Evolutionary conservation across 1,140 invertebrate species (phyloP), one percentile per base, ranked within the genome.

Genomic region (Leucophenga varia): DNA sequence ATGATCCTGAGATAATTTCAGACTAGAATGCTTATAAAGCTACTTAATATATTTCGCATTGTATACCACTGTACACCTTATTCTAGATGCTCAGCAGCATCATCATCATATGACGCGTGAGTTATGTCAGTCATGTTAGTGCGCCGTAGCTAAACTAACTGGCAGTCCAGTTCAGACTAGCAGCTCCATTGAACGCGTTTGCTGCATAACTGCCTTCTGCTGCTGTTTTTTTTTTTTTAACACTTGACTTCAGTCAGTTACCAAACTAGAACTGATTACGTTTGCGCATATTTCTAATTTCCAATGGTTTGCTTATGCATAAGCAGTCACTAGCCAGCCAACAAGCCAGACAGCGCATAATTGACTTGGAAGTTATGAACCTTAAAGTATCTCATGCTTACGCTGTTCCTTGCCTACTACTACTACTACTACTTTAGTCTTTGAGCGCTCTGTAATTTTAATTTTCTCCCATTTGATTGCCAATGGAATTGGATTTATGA

Each of bases 291-390:
- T 59, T 68, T 57, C 49, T 42, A 9, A 17, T 51, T 20, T 41
- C 43, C 38, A 28, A 7, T n/a, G 34, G 14, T 14, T n/a, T n/a
- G n/a, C n/a, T n/a, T n/a, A 32, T 40, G 45, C 45, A 51, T 53
- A 41, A 40, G 39, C 30, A 32, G n/a, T 9, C 45, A 32, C 32
- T 28, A 34, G 44, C 22, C n/a, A n/a, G n/a, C 10, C 40, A 36
- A 41, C 44, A 54, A 34, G 32, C 16, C 32, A 34, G 32, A 14
- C 32, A 25, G 22, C 47, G 63, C 64, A 63, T 67, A 68, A 67
- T 63, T 67, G 63, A 67, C 64, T 67, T 67, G 64, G 59, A 67
- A 67, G 63, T 67, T 67, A 67, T 67, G 63, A 67, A 67, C 63
- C 63, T 67, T 67, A 68, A 67, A 67, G 63, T 68, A 49, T 10